Base-by-base conservation (phyloP, 2,888 invertebrate species). In the Pyrrhosoma nymphula region DNA sequence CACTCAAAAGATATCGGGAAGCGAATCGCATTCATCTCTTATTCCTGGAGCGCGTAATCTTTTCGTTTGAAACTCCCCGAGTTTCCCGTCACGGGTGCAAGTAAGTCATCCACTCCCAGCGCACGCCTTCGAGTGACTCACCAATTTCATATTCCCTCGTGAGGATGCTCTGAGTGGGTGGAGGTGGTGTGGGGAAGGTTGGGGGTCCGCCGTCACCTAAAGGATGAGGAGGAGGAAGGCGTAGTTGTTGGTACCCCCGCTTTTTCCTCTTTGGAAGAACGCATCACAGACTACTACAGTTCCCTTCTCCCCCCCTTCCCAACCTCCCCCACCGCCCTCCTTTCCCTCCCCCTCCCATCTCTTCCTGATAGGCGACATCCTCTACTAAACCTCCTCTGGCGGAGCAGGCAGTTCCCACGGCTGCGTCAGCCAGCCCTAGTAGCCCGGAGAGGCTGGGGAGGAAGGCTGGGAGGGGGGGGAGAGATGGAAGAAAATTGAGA, bases 401-500 rank as follows among this genome's bases (percentile, higher is more conserved):
- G 47, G 30, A 82, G 82, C 69, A 30, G 35, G 14, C 35, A 26
- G 91, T 93, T 93, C 93, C 93, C 93, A 93, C 93, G 93, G 75
- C 93, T n/a, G 93, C 93, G 93, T 75, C 93, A 75, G 93, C 69
- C 93, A 47, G 93, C 63, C 63, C 93, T 75, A 26, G 69, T 47
- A 47, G 47, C 47, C 47, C 47, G 39, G 88, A 60, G 60, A 60
- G 56, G 89, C 56, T 20, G 93, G 96, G 96, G 96, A 95, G 95
- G 96, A 96, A 95, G 95, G 95, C 96, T 4, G 47, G 47, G 47
- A 8, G 2, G 47, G 47, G 47, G 47, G 47, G 4, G 69, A 69
- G 91, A 91, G 91, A 63, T 90, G 96, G 96, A 96, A 90, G 75
- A 96, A 96, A 96, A 96, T 96, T 96, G 96, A 96, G 96, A 96